Evolutionary conservation across 2,113 vertebrate genomes (phyloP), one percentile per base, ranked within the genome.

Genomic region (Panthera leo): DNA sequence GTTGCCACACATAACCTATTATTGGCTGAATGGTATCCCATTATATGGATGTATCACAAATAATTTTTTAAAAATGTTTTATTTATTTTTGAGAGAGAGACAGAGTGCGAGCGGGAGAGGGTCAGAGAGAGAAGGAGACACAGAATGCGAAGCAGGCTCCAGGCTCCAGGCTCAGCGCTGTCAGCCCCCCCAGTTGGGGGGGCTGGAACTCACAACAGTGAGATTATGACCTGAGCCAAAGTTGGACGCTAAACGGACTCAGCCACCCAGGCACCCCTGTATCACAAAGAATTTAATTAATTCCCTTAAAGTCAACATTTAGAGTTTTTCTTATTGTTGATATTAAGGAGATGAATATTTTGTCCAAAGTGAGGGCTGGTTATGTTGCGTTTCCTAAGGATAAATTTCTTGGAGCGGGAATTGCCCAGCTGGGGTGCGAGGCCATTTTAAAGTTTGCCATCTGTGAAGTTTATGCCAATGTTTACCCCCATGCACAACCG

Each of bases 401-500:
- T 67, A 87, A 83, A 92, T 51, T 83, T 27, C 79, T 48, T 83
- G 68, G 36, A 34, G 19, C n/a, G 51, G 53, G 23, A 58, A 65
- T 23, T 82, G 25, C 29, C 68, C n/a, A 29, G 31, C 39, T 75
- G 80, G 75, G 14, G 10, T 55, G 31, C 80, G 82, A 76, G 73
- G 29, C 58, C 48, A 45, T 83, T 86, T 89, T 83, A 68, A 95
- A 78, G 51, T 83, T 84, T 94, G 76, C 34, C 58, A 91, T 96
- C 85, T 85, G 25, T 85, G 63, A 95, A 19, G 16, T 48, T 68
- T 53, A 53, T 39, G 42, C 19, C 68, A 71, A 68, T 87, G 90
- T 96, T 96, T 31, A 36, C 12, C 68, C 7, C 93, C 29, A 73
- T 14, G 27, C 31, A 79, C 39, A 93, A 45, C 45, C 45, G 45